Evolutionary conservation across 2,113 vertebrate genomes (phyloP), one percentile per base, ranked within the genome.

Genomic region (Damaliscus lunatus): DNA sequence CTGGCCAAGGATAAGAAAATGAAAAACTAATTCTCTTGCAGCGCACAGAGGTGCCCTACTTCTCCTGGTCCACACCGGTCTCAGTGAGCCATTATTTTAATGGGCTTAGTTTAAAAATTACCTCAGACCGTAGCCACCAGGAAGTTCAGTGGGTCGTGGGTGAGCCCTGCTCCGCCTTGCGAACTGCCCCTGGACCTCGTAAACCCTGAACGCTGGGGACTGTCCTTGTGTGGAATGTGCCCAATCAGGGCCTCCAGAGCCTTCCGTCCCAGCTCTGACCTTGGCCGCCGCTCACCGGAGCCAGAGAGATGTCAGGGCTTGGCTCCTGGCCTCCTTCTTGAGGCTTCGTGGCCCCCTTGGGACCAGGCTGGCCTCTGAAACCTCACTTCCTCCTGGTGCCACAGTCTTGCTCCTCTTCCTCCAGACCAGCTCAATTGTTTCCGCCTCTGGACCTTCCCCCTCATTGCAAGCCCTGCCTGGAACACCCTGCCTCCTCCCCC

Each of bases 71-170:
- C 74, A 48, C 31, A 5, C 57, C 40, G 17, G 15, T 48, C 33
- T 74, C 3, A 0, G 53, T 80, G 81, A 96, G 48, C 59, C 53
- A 11, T 86, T 11, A n/a, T 90, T 86, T 36, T 27, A 57, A 52
- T 81, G 2, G 4, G 46, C 33, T n/a, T 27, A 67, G 77, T 83
- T 97, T 94, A 96, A 97, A 97, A 40, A 91, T 97, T 89, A 94
- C 55, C 67, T 43, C 19, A 62, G 60, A 16, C 46, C 0, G 0
- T 19, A 71, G 67, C 36, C 50, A 83, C 33, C 78, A 64, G 93
- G 88, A 95, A 88, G 82, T 91, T 60, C 48, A 52, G 12, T 46
- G 91, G 59, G 60, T 88, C 10, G 1, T 27, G 13, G 16, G 36
- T 94, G 80, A 94, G 33, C 85, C 40, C 52, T 81, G 52, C 52